Percentiles rank a stretch among this genome's conserved stretches.
These are phyloP conservation scores for Spilosoma lubricipeda DNA, from an alignment of 2,888 invertebrate species.

Conservation along the genomic window DNA sequence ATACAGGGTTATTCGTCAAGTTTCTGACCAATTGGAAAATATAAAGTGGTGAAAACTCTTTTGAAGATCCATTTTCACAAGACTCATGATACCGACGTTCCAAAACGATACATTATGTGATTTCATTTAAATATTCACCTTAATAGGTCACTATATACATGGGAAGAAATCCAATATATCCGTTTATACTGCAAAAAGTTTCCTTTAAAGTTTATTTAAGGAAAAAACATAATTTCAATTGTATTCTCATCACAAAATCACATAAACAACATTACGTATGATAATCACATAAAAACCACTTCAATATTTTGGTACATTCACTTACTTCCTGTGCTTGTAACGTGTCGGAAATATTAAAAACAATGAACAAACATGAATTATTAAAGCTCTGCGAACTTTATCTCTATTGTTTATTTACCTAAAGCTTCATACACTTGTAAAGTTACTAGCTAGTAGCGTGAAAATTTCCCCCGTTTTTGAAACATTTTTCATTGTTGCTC, in stretches of 20 bases:
- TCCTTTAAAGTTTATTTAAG: neutral
- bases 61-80: neutral
- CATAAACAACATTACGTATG: slow-evolving; percentile 7
- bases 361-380: slow-evolving; percentile 39
- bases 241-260: neutral
- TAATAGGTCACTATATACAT: neutral
- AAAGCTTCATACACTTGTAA: slow-evolving; percentile 5
- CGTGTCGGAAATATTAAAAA: slow-evolving; percentile 25
- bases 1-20: too few species aligned
- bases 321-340: slow-evolving; percentile 19
- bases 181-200: neutral
- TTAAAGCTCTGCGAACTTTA: slow-evolving; percentile 34
- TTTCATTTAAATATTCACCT: too few species aligned
- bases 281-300: slow-evolving; percentile 13
- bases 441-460: too few species aligned
- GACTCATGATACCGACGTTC: neutral
- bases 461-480: too few species aligned
- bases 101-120: too few species aligned
- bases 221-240: neutral
- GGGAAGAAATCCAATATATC: neutral
- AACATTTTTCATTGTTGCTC: too few species aligned
- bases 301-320: slow-evolving; percentile 22
- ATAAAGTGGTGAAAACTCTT: neutral
- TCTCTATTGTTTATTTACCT: slow-evolving; percentile 25
- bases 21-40: too few species aligned